These are phyloP conservation scores for Cantharis lateralis DNA, from an alignment of 2,888 invertebrate genomes.

Conservation along the genomic window DNA sequence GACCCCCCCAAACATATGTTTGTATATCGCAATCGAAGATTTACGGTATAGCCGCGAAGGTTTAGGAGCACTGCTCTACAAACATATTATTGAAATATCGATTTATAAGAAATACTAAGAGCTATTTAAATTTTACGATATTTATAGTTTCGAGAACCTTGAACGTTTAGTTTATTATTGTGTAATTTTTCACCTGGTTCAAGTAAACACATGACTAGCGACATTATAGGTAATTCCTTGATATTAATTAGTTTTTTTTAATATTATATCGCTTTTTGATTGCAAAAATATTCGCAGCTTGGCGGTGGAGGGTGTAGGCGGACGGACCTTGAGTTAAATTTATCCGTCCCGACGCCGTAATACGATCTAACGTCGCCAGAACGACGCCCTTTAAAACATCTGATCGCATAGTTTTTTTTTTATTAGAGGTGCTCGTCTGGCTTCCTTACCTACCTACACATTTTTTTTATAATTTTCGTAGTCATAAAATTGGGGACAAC, in stretches of 20 bases:
- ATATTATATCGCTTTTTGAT: background rate
- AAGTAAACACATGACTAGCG: background rate
- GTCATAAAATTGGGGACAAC: background rate
- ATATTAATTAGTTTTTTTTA: background rate
- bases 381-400: conserved; percentile 31
- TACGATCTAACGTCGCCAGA: conserved; percentile 35
- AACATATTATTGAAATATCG: background rate
- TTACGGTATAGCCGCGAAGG: no score
- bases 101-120: background rate
- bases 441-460: conserved; percentile 2
- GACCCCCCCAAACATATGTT: background rate
- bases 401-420: conserved; percentile 11
- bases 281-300: background rate
- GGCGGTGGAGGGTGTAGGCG: conserved; percentile 18
- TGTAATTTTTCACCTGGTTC: background rate
- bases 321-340: conserved; percentile 41
- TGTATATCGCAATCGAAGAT: no score
- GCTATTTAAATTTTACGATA: background rate
- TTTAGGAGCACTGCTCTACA: background rate
- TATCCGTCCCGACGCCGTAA: conserved; percentile 40
- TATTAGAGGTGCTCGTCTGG: conserved; percentile 19
- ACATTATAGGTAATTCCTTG: background rate
- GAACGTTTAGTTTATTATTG: background rate
- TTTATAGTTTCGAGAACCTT: background rate
- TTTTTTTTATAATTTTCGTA: background rate